phyloP scores from a whole-genome alignment of 2,113 vertebrate genomes.

The Carettochelys insculpta region DNA sequence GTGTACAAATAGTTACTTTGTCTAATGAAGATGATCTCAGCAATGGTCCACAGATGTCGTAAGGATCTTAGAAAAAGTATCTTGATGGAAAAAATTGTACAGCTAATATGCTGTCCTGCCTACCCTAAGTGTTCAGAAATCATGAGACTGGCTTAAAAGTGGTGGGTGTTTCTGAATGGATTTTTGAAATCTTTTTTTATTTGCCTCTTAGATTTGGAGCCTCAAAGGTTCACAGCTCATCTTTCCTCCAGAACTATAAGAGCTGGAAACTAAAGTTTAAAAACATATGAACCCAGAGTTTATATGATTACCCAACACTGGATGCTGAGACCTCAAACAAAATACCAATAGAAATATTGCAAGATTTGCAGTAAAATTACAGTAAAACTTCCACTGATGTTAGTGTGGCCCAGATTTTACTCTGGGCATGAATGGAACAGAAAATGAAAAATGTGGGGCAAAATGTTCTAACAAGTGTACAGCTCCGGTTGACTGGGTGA shows the following conservation, averaged over 20 bases:
- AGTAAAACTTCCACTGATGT: not conserved
- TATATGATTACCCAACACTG: not conserved
- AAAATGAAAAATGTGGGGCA: not conserved
- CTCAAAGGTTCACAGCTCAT: not conserved
- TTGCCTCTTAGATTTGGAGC: not conserved
- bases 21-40: not conserved
- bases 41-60: not conserved
- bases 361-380: not conserved
- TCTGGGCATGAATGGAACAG: not conserved
- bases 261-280: constrained; percentile 10
- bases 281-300: not conserved
- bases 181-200: not conserved
- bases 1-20: not conserved
- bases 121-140: not conserved
- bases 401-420: not conserved
- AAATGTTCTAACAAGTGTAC: not conserved
- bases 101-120: not conserved
- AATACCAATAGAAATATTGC: not conserved
- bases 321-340: not conserved
- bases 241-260: not conserved
- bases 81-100: not conserved
- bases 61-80: not conserved
- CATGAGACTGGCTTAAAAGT: not conserved
- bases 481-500: not conserved
- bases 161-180: not conserved